Percentiles rank a stretch among this genome's conserved stretches.
Evolutionary conservation across 2,797 vertebrate species (phyloP).

Genomic region (Rallus crepitans): DNA sequence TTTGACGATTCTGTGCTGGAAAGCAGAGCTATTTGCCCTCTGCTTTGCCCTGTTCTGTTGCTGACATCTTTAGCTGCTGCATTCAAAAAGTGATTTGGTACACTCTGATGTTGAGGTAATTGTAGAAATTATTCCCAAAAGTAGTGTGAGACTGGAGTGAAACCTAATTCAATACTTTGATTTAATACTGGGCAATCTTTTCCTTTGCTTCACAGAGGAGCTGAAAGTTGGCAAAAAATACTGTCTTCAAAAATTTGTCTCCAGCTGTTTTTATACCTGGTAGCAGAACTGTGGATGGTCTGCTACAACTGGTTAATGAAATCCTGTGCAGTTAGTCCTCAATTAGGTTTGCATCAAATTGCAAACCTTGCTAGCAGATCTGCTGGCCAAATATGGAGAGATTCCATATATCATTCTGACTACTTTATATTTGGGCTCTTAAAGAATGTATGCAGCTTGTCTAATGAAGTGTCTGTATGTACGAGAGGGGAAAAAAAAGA

Average conservation of each 20-base stretch:
- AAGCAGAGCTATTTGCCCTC: background rate
- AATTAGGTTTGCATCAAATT: background rate
- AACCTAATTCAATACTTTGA: background rate
- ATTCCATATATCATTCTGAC: background rate
- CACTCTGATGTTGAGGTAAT: background rate
- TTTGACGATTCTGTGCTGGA: background rate
- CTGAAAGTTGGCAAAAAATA: background rate
- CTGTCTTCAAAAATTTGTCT: constrained; percentile 34
- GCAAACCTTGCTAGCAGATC: constrained; percentile 38
- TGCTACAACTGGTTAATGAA: constrained; percentile 53
- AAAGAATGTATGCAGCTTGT: background rate
- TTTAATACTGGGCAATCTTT: background rate
- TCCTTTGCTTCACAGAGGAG: constrained; percentile 1
- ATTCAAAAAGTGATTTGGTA: background rate
- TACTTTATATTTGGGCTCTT: background rate
- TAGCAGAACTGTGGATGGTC: background rate
- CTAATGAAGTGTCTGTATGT: background rate
- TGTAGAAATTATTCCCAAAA: background rate
- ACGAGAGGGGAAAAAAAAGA: background rate
- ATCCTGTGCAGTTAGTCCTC: constrained; percentile 3
- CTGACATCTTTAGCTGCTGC: background rate
- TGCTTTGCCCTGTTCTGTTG: background rate
- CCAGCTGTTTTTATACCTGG: constrained; percentile 49
- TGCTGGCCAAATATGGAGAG: background rate
- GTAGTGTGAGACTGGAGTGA: background rate